A percentile compares a stretch with the other conserved stretches of the same genome.
Evolutionary conservation across 2,113 vertebrate genomes (phyloP).

Genomic region (Otocyon megalotis): DNA sequence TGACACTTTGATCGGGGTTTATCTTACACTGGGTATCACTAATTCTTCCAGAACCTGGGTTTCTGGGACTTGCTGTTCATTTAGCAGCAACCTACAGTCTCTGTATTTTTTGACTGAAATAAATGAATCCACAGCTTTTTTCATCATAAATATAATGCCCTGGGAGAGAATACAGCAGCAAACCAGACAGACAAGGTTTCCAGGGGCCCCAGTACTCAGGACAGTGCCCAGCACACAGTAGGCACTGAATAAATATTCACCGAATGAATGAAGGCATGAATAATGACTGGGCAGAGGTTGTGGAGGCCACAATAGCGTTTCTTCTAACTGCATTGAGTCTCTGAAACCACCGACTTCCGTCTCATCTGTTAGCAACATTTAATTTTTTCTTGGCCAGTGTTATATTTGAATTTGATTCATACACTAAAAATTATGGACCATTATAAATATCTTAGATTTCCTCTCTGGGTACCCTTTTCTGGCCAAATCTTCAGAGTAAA

Average conservation of each 20-base stretch:
- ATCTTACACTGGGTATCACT: neutral
- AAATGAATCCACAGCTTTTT: slow-evolving; percentile 39
- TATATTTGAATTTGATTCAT: slow-evolving; percentile 64
- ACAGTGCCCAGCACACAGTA: neutral
- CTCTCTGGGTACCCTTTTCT: slow-evolving; percentile 46
- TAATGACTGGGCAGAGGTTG: neutral
- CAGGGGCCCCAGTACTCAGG: neutral
- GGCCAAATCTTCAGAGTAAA: slow-evolving; percentile 31
- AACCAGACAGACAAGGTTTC: slow-evolving; percentile 35
- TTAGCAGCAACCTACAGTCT: slow-evolving; percentile 21
- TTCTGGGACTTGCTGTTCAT: slow-evolving; percentile 34
- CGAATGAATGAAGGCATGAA: neutral
- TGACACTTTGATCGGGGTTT: neutral
- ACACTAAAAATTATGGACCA: slow-evolving; percentile 38
- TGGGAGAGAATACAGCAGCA: slow-evolving; percentile 57
- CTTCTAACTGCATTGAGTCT: neutral
- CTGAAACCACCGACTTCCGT: neutral
- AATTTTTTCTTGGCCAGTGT: slow-evolving; percentile 50
- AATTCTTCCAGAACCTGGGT: slow-evolving; percentile 43
- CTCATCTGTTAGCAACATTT: slow-evolving; percentile 46
- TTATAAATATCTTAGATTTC: slow-evolving; percentile 60
- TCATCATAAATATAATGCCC: slow-evolving; percentile 63
- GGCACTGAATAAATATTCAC: neutral
- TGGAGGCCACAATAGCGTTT: neutral
- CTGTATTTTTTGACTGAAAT: slow-evolving; percentile 31